phyloP scores from a whole-genome alignment of 2,888 invertebrate species.

The Acanthosoma haemorrhoidale region DNA sequence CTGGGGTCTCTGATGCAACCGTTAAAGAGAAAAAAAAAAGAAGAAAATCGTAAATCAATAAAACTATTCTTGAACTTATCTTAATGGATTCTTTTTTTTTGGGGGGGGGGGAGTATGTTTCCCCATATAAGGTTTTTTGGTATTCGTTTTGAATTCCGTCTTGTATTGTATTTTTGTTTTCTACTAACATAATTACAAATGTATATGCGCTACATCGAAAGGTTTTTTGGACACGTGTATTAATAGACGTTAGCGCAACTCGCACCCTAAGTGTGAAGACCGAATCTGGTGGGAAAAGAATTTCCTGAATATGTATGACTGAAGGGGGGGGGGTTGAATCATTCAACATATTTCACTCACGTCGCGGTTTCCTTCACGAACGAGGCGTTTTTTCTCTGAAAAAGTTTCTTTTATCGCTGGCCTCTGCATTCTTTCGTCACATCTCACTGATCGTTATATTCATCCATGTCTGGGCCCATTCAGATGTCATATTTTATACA shows the following conservation, averaged over 20 bases:
- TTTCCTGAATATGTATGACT: slow-evolving; percentile 1
- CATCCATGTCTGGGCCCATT: neutral
- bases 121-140: neutral
- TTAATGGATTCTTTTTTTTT: neutral
- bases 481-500: too few species aligned
- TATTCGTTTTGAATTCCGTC: neutral
- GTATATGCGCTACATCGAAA: neutral
- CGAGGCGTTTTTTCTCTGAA: neutral
- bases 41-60: neutral
- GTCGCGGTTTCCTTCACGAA: neutral
- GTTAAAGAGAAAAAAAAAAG: neutral
- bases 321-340: neutral
- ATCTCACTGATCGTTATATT: slow-evolving; percentile 2
- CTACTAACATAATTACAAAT: neutral
- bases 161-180: neutral
- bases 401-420: neutral
- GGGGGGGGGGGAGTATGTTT: too few species aligned
- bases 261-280: neutral
- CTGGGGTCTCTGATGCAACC: neutral
- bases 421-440: neutral
- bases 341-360: neutral
- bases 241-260: neutral
- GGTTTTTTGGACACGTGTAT: neutral
- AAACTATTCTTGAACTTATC: slow-evolving; percentile 1
- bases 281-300: neutral